Base-by-base conservation (phyloP, 2,113 vertebrate genomes). In the Rhinolophus sinicus region DNA sequence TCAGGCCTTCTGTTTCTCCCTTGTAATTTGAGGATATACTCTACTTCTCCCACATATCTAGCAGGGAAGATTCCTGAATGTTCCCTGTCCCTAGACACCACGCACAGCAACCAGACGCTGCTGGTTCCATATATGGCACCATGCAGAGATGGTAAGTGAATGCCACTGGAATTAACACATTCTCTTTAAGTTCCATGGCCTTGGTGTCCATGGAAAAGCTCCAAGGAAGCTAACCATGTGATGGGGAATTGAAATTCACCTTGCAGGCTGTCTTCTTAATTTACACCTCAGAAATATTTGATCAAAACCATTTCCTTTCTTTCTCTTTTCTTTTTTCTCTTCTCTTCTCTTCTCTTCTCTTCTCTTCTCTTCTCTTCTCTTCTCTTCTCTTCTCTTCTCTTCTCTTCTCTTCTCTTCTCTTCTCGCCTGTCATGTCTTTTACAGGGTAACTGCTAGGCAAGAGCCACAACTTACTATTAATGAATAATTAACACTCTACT, bases 271-370 rank as follows among this genome's bases (percentile, higher is more conserved):
- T 80, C 88, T 90, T 95, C 38, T 67, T 69, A 84, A 88, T 86
- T 97, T 95, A 69, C 35, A 67, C 65, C 65, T 88, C 81, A 94
- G 85, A 93, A 94, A 97, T 86, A 78, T 56, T 88, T 96, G 69
- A 95, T 94, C 54, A 85, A 96, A 96, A 95, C 33, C 22, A 64
- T 62, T 88, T 54, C 47, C 12, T 50, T 10, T 54, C 38, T 90
- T 24, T 90, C 40, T 50, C 11, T 50, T 50, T 7, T 44, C 40
- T 44, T 44, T 44, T 44, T 44, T 44, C 40, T 44, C 40, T 44
- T 44, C 40, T 44, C 40, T 44, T 44, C 40, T 44, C 40, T 44
- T 44, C 40, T 44, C 40, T 44, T 44, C 40, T 44, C 40, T 44
- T 44, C 40, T 44, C 40, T 44, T 44, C 40, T 44, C 40, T 44